Evolutionary conservation across 2,113 vertebrate species (phyloP), one percentile per base, ranked within the genome.

Genomic region (Delphinapterus leucas): DNA sequence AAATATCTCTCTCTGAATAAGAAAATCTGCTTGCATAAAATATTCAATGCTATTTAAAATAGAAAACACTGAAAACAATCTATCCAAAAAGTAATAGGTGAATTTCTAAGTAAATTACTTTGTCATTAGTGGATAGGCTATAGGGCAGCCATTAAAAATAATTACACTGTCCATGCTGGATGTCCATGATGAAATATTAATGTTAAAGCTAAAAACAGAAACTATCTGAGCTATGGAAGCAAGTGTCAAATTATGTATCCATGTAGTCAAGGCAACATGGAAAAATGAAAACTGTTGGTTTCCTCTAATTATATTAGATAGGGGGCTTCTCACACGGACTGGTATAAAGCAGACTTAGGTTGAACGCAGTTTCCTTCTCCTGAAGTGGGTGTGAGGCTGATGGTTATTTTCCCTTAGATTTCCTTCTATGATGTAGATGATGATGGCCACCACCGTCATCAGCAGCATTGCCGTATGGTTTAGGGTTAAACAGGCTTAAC

Each of bases 141-240:
- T 33, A 33, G 28, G 77, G n/a, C 1, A 90, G 53, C 60, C 85
- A 91, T 85, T 97, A 85, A 96, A 90, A 94, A 76, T 74, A 93
- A 94, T 97, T 92, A 76, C 10, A 60, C 49, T 58, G 79, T 26
- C 60, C 41, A 63, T 70, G 83, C 15, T 49, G n/a, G 65, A 94
- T 53, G 73, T 61, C 26, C 80, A 60, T 4, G 12, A 90, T 92
- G 58, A 95, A 92, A 90, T 87, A 95, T 76, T 94, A 92, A 95
- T 93, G 49, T 10, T 55, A 44, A 87, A 55, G 49, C 14, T 85
- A 90, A 94, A 96, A 83, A 67, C 41, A 67, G 70, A 92, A 80
- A 55, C 41, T 21, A 55, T 83, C 58, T 76, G 61, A 61, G 53
- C 60, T 61, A 28, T 8, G 49, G 28, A 76, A 47, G 55, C 60